Percentiles rank a stretch among this genome's conserved stretches.
phyloP scores from a whole-genome alignment of 1,140 invertebrate genomes.

The Atta texana region DNA sequence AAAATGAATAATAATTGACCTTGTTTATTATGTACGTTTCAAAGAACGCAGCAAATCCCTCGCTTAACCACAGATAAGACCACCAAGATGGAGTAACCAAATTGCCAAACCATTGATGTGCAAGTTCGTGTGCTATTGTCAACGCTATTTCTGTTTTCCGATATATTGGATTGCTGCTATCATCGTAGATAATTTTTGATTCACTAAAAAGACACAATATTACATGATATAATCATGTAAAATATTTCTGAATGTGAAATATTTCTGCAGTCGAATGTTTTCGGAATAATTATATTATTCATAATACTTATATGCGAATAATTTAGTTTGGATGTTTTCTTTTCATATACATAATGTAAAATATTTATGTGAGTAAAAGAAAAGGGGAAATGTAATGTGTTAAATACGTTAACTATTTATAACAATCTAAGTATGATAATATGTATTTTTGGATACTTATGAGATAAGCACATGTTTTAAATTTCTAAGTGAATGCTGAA shows the following conservation, averaged over 20 bases:
- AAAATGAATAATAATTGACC: not conserved
- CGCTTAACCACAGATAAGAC: not conserved
- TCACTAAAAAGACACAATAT: not conserved
- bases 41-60: not conserved
- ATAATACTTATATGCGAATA: not conserved
- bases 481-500: not conserved
- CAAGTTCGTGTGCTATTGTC: not conserved
- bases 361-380: no score
- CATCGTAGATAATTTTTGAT: not conserved
- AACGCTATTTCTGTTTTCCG: not conserved
- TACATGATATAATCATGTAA: not conserved
- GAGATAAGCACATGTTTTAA: not conserved
- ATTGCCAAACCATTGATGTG: constrained; percentile 22
- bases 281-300: no score
- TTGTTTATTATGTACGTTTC: not conserved
- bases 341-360: not conserved
- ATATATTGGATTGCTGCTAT: not conserved
- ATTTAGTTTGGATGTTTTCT: not conserved
- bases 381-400: no score
- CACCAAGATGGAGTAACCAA: not conserved
- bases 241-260: not conserved
- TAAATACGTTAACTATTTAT: no score
- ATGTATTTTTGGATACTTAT: no score
- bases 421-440: no score
- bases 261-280: no score